These are phyloP conservation scores for Hirtodrosophila histrioides DNA, from an alignment of 2,888 invertebrate species.

Conservation along the genomic window DNA sequence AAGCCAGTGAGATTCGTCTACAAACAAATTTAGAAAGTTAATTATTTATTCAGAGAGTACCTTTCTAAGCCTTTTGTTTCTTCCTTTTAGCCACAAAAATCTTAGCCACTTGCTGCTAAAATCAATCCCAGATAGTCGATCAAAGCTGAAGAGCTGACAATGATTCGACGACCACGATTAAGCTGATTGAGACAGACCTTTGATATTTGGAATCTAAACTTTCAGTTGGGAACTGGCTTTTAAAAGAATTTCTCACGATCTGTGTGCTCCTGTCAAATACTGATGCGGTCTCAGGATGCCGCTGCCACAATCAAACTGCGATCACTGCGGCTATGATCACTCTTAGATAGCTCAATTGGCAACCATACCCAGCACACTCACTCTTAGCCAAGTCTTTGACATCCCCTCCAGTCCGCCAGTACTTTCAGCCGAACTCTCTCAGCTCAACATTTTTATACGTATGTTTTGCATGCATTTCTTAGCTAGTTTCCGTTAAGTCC, in stretches of 20 bases:
- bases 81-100: too few species aligned
- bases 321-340: slow-evolving; percentile 55
- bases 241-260: slow-evolving; percentile 67
- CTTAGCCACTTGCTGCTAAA: too few species aligned
- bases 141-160: too few species aligned
- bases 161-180: background rate
- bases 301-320: slow-evolving; percentile 49
- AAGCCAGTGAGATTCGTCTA: too few species aligned
- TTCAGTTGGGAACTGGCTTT: slow-evolving; percentile 28
- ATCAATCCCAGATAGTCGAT: background rate
- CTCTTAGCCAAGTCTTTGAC: slow-evolving; percentile 42
- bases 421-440: background rate
- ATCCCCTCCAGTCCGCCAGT: background rate
- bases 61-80: too few species aligned
- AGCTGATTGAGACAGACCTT: background rate
- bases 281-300: slow-evolving; percentile 57
- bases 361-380: slow-evolving; percentile 11
- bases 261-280: slow-evolving; percentile 53
- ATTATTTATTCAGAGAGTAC: background rate
- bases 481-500: slow-evolving; percentile 74
- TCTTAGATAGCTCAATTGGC: slow-evolving; percentile 59
- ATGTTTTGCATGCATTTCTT: slow-evolving; percentile 59
- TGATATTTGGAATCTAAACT: slow-evolving; percentile 36
- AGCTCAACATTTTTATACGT: slow-evolving; percentile 40
- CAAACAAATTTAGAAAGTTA: background rate